Evolutionary conservation across 2,888 invertebrate genomes (phyloP).

Genomic region (Pollenia griseotomentosa): DNA sequence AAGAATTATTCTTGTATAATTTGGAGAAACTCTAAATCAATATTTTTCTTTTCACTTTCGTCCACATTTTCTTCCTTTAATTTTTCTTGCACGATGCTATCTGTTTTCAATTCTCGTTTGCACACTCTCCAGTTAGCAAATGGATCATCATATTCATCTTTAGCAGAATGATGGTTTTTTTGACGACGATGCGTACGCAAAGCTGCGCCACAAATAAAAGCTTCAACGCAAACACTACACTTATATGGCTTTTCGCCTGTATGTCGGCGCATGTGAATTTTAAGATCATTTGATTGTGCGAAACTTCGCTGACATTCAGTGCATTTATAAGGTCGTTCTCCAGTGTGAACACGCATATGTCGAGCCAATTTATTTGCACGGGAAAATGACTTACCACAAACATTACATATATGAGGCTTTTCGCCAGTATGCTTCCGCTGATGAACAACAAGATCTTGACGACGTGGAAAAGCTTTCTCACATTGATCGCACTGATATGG

Average conservation of each 20-base stretch:
- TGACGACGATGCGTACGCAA: conserved; percentile 86
- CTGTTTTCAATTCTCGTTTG: conserved; percentile 57
- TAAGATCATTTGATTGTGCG: conserved; percentile 89
- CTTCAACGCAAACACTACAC: conserved; percentile 88
- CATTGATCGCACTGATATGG: conserved; percentile 87
- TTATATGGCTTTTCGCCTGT: conserved; percentile 88
- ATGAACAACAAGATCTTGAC: conserved; percentile 87
- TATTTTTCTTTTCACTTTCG: not conserved
- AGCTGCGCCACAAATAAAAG: conserved; percentile 88
- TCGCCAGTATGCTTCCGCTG: conserved; percentile 87
- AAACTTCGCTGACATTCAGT: conserved; percentile 85
- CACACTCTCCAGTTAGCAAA: conserved; percentile 80
- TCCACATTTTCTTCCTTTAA: not conserved
- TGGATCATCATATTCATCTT: conserved; percentile 77
- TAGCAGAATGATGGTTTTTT: conserved; percentile 83
- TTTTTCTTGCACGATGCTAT: not conserved
- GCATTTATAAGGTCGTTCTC: conserved; percentile 86
- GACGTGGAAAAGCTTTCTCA: conserved; percentile 87
- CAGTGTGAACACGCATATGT: conserved; percentile 86
- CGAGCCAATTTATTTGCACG: conserved; percentile 87
- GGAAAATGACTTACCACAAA: conserved; percentile 85
- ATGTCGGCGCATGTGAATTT: conserved; percentile 89
- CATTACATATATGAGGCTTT: conserved; percentile 85
- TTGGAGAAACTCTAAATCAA: conserved; percentile 24
- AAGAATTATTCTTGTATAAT: conserved; percentile 24